Evolutionary conservation across 2,888 invertebrate species (phyloP), one percentile per base, ranked within the genome.

Genomic region (Celastrina argiolus): DNA sequence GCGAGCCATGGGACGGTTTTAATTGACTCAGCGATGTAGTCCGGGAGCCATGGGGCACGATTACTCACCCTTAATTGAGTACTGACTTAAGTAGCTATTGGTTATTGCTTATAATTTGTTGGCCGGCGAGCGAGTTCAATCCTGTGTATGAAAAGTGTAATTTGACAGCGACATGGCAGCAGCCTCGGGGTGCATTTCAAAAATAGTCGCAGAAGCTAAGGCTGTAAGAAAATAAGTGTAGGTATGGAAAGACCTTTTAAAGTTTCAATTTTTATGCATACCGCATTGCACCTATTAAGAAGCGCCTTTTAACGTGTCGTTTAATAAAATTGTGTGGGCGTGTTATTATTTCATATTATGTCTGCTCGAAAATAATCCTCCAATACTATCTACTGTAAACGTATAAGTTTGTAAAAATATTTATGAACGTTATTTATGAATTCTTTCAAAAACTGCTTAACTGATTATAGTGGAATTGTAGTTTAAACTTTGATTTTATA

Each of bases 21-120:
- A 51, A 51, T 51, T 51, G 51, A 51, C 51, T 51, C 14, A 51
- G 51, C 22, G 22, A 51, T 51, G 51, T 45, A 45, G 18, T 51
- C 51, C 12, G 16, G 22, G 51, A 51, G 51, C 51, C 51, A 22
- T 5, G 22, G 51, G 51, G 14, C 22, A 51, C 22, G 14, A 51
- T 51, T 12, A 51, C 51, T 51, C 12, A 51, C 51, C 51, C 22
- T 51, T 51, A 26, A 51, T 51, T 51, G 26, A 51, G 51, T 51
- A 51, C 51, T 51, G 51, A 51, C 51, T 51, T 51, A 51, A 51
- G 51, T 51, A 51, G 51, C 51, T 22, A 51, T 51, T 12, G 51
- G 51, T 51, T 51, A 51, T 22, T 51, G 51, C 51, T 51, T 51
- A 51, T 51, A 51, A 51, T 26, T 51, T 51, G 51, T 22, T 51